Base-by-base conservation (phyloP, 2,797 vertebrate genomes). In the Cephalopachus bancanus region DNA sequence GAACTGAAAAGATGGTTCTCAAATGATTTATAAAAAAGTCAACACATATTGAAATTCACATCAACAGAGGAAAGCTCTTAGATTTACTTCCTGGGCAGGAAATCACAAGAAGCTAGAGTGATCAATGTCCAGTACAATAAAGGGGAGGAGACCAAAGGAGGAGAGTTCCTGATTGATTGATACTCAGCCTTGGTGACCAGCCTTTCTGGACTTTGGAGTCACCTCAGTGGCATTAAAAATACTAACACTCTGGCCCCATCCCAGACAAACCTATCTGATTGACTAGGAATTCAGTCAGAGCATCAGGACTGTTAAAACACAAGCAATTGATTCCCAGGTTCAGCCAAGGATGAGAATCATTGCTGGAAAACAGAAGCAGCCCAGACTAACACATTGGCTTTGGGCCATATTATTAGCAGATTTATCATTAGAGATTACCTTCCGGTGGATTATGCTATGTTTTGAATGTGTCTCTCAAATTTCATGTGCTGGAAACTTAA, bases 11-110 rank as follows among this genome's bases (percentile, higher is more conserved):
- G 19, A 64, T 24, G 30, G 17, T 7, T 14, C 10, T 83, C 28
- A 60, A 86, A 49, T 89, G 22, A 64, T 53, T 49, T 62, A 69
- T 28, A 76, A 93, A n/a, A 76, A 84, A 89, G 28, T 83, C 28
- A 80, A 57, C 3, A 53, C 22, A 26, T 12, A 7, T 10, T 78
- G 62, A 59, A 1, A 37, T 83, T 91, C 62, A 55, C 7, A 33
- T 64, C 33, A 57, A 37, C 8, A 8, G n/a, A 80, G 7, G 55
- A 59, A 69, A 76, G 12, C 69, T 72, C 19, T 51, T 71, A n/a
- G 17, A 53, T 14, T 71, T 2, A 17, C 19, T 95, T 79, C 19
- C 14, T 71, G 15, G 11, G 5, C 11, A 62, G 86, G 12, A 72
- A 71, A 37, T 37, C 26, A 30, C 8, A 16, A 72, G 65, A 16